These are phyloP conservation scores for Ciconia boyciana DNA, from an alignment of 2,113 vertebrate species.

Conservation along the genomic window DNA sequence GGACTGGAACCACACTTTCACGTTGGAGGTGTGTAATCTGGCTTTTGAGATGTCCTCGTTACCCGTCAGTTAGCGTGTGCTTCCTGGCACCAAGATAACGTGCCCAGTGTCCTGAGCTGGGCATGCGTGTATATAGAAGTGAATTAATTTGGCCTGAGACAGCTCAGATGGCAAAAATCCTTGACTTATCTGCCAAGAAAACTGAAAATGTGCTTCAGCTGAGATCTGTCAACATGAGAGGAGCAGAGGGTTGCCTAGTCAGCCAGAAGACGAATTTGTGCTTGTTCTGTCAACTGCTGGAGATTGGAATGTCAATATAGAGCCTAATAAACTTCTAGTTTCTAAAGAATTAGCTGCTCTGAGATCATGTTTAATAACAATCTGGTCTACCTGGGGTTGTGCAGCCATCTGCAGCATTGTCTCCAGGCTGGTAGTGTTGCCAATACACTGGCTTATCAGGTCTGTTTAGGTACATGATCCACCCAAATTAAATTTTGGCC, in stretches of 20 bases:
- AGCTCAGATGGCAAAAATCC: constrained; percentile 42
- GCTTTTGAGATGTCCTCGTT: background rate
- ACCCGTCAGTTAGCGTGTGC: background rate
- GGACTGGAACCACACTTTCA: background rate
- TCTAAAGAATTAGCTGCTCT: background rate
- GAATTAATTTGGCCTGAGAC: background rate
- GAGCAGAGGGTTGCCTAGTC: constrained; percentile 23
- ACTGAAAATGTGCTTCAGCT: constrained; percentile 25
- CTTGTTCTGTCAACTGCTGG: constrained; percentile 28
- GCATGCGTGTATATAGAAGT: fast-evolving
- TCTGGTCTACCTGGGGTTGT: background rate
- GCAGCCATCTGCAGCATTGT: background rate
- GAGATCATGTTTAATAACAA: background rate
- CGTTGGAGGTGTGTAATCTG: background rate
- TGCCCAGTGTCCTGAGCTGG: background rate
- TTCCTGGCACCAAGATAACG: background rate
- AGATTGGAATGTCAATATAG: constrained; percentile 15
- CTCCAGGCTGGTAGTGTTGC: background rate
- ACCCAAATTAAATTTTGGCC: constrained; percentile 13
- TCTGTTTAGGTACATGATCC: background rate
- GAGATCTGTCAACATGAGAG: background rate
- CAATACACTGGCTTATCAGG: background rate
- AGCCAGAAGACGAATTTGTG: constrained; percentile 30
- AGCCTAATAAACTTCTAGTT: constrained; percentile 22
- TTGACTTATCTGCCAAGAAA: constrained; percentile 7